A percentile compares a stretch with the other conserved stretches of the same genome.
Conservation (phyloP, 2,797 vertebrate species). For the Oreochromis grahami region DNA sequence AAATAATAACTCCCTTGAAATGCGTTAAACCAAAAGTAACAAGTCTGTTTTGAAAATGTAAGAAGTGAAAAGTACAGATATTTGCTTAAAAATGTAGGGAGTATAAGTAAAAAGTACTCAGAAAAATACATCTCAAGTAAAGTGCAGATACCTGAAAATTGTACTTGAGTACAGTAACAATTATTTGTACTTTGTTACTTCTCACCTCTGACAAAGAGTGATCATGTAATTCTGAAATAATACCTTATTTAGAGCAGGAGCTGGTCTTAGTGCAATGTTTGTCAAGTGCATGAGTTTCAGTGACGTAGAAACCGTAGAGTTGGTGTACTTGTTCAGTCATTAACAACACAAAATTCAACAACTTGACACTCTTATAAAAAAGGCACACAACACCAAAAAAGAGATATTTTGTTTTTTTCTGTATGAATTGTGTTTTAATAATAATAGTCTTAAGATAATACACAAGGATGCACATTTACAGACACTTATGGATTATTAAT, state of each 20-base stretch:
- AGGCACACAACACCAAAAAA: background rate
- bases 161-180: background rate
- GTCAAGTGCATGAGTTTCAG: background rate
- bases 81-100: background rate
- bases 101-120: background rate
- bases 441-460: no score
- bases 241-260: background rate
- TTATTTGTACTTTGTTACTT: fast-evolving
- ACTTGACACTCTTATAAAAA: no score
- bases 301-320: fast-evolving
- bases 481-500: background rate
- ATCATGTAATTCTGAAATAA: background rate
- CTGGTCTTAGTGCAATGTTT: background rate
- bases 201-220: background rate
- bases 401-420: background rate
- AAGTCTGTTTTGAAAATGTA: background rate
- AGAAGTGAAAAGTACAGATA: fast-evolving
- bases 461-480: fast-evolving
- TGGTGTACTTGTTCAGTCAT: background rate
- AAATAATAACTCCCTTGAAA: background rate
- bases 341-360: background rate
- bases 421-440: background rate
- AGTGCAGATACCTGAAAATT: background rate
- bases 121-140: background rate
- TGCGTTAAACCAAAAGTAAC: background rate